These are phyloP conservation scores for Agapostemon virescens DNA, from an alignment of 2,888 invertebrate species.

Conservation along the genomic window DNA sequence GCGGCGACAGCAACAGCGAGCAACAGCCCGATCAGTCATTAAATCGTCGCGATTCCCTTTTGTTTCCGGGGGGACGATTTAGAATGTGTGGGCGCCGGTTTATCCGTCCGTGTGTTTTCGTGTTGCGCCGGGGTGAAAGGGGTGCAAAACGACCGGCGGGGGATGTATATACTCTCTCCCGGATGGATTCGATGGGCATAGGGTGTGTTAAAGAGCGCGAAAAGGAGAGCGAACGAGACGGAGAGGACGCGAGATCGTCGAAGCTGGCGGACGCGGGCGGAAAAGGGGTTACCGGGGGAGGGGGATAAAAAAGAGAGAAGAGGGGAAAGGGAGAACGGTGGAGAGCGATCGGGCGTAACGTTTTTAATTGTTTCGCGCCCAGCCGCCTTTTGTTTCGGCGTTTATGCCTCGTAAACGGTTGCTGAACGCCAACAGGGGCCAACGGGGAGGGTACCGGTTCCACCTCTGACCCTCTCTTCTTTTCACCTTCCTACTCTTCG, in stretches of 20 bases:
- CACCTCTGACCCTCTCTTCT: constrained; percentile 61
- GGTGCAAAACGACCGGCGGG: constrained; percentile 51
- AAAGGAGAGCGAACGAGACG: constrained; percentile 41
- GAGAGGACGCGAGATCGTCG: constrained; percentile 6
- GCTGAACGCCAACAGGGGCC: constrained; percentile 61
- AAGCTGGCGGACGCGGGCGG: constrained; percentile 38
- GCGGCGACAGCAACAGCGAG: constrained; percentile 66
- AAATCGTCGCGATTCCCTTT: constrained; percentile 79
- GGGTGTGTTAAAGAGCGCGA: constrained; percentile 41
- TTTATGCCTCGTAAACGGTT: constrained; percentile 78
- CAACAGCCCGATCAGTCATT: constrained; percentile 78
- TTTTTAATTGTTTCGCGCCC: constrained; percentile 80
- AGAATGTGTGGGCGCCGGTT: constrained; percentile 52
- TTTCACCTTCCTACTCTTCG: constrained; percentile 41
- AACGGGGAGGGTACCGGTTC: constrained; percentile 35
- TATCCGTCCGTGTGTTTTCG: constrained; percentile 66
- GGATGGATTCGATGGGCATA: constrained; percentile 56
- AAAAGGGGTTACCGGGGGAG: constrained; percentile 16
- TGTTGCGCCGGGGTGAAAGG: constrained; percentile 58
- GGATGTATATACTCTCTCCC: constrained; percentile 47
- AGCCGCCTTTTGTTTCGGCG: constrained; percentile 79
- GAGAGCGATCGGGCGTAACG: constrained; percentile 79
- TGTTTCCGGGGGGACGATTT: constrained; percentile 65
- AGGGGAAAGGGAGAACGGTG: constrained; percentile 59
- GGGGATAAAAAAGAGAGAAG: constrained; percentile 30